Evolutionary conservation across 2,888 invertebrate species (phyloP), one percentile per base, ranked within the genome.

Genomic region (Melanostoma scalare): DNA sequence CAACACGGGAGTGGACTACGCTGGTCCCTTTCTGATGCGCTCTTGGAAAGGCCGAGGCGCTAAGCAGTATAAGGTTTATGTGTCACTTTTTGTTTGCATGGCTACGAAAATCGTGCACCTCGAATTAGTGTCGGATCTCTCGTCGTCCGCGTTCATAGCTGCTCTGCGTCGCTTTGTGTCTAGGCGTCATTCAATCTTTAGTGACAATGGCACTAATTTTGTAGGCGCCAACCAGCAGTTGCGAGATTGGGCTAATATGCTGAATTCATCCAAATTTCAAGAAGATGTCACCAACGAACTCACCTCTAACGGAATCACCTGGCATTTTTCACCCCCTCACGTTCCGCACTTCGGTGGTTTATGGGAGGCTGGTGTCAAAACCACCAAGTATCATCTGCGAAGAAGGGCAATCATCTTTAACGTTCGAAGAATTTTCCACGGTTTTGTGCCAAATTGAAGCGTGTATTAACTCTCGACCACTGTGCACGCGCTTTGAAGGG

Each of bases 301-400:
- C 35, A 55, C 72, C 1, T 55, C 53, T 3, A 55, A 76, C 3
- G 56, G 77, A 8, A 86, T 86, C 3, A 60, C 75, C 5, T 91
- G 89, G 89, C 86, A 89, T 40, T 91, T 90, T 60, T 88, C 86
- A 20, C 89, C 89, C 3, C 88, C 89, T 3, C 73, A 74, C 33
- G 86, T 88, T 3, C 88, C 89, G 1, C 88, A 90, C 65, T 88
- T 88, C 52, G 89, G 90, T 2, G 89, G 89, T 1, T 61, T 89
- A 3, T 90, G 89, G 88, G 89, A 90, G 73, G 87, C 88, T 1
- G 88, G 87, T 3, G 88, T 90, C 0, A 89, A 89, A 56, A 87
- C 87, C 0, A 79, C 87, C 0, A 91, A 90, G 79, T 86, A 80
- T 72, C 89, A 89, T 73, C 58, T 90, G 0, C 85, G 85, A 20